These are phyloP conservation scores for Heliconius melpomene DNA, from an alignment of 1,140 invertebrate species.

Conservation along the genomic window DNA sequence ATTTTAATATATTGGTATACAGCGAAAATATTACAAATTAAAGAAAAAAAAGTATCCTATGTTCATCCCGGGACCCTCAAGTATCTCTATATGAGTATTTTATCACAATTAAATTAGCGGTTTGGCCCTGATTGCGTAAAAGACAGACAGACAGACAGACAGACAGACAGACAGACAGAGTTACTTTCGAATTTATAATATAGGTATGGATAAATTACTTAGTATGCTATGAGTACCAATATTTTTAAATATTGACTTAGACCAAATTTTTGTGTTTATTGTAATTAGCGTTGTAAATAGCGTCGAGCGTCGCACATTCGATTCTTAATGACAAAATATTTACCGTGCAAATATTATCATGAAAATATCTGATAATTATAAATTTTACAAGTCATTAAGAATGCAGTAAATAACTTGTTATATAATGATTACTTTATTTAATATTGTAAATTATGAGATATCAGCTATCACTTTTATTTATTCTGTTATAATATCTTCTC, in stretches of 20 bases:
- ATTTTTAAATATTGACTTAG: neutral
- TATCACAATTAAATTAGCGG: no score
- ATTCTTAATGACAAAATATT: neutral
- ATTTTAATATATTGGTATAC: no score
- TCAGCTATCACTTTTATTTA: neutral
- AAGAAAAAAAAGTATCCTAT: no score
- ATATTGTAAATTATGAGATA: slow-evolving; percentile 6
- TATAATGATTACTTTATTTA: slow-evolving; percentile 6
- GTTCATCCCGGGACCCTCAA: no score
- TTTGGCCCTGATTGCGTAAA: no score
- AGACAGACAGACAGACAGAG: no score
- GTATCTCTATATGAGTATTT: no score
- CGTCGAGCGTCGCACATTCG: neutral
- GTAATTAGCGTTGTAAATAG: neutral
- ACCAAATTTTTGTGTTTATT: neutral
- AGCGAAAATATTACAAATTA: no score
- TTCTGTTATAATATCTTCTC: neutral
- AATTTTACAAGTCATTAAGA: neutral
- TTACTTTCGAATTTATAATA: no score
- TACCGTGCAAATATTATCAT: neutral
- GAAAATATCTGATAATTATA: neutral
- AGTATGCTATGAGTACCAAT: neutral
- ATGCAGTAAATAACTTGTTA: neutral
- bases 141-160: no score
- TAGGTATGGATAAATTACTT: no score